Evolutionary conservation across 2,888 invertebrate genomes (phyloP).

Genomic region (Mesodorylaimus sp.): DNA sequence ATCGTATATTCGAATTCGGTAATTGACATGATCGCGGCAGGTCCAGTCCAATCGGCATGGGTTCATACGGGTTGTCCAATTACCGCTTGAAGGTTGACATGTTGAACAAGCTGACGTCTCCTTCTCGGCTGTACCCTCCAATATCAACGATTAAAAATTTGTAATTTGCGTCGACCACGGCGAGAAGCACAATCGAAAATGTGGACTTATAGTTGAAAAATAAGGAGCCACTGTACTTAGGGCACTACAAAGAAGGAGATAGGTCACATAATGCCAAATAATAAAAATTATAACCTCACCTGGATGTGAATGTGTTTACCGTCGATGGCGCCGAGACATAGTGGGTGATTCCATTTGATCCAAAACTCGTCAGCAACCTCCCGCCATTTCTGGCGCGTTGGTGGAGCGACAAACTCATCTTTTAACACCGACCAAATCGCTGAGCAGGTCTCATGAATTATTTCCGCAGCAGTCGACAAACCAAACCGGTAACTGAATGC

Average conservation of each 20-base stretch:
- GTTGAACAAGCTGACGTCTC: neutral
- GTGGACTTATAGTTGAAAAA: neutral
- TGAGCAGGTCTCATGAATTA: too few relatives aligned
- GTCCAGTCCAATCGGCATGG: too few relatives aligned
- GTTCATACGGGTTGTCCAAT: too few relatives aligned
- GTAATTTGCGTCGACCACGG: neutral
- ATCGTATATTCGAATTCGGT: too few relatives aligned
- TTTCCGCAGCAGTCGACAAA: too few relatives aligned
- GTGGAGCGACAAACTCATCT: too few relatives aligned
- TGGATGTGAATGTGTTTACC: neutral
- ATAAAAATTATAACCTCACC: too few relatives aligned
- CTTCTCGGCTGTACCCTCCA: neutral
- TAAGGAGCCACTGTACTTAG: neutral
- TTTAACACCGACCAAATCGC: too few relatives aligned
- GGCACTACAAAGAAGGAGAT: too few relatives aligned
- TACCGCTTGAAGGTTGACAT: too few relatives aligned
- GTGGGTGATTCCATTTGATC: constrained; percentile 22
- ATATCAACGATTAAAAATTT: neutral
- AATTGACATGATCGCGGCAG: neutral
- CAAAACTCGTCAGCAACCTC: constrained; percentile 11
- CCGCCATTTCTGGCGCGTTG: constrained; percentile 6
- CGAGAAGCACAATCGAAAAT: neutral
- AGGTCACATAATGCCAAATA: too few relatives aligned
- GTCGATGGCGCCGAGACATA: neutral
- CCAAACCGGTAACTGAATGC: too few relatives aligned